Percentiles rank a stretch among this genome's conserved stretches.
Conservation (phyloP, 2,888 invertebrate genomes). For the Lasius fuliginosus region DNA sequence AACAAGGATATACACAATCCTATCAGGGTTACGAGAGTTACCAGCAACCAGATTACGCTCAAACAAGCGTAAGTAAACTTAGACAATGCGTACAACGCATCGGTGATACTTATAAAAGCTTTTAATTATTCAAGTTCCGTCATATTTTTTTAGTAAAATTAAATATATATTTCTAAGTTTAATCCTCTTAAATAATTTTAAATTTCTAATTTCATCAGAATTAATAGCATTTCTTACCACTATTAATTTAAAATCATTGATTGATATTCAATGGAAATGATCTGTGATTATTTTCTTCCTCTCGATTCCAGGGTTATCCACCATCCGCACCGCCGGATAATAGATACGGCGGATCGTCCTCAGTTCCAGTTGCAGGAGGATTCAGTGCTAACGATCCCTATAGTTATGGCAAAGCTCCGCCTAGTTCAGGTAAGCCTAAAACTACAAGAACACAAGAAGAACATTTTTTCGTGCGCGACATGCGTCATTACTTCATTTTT, state of each 20-base stretch:
- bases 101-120: background rate
- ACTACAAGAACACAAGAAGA: background rate
- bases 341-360: slow-evolving; percentile 83
- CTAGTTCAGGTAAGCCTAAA: slow-evolving; percentile 79
- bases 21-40: slow-evolving; percentile 85
- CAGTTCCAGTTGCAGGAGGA: slow-evolving; percentile 81
- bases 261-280: background rate
- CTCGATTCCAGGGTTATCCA: slow-evolving; percentile 80
- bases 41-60: slow-evolving; percentile 84
- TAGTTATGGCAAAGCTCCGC: slow-evolving; percentile 84
- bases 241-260: slow-evolving; percentile 20
- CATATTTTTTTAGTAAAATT: background rate
- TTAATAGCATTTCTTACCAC: background rate
- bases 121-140: background rate
- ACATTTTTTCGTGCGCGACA: background rate
- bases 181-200: background rate
- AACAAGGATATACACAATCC: slow-evolving; percentile 82
- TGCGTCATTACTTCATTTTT: background rate
- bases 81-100: background rate
- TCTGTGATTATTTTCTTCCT: background rate
- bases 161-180: slow-evolving; percentile 20
- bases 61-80: slow-evolving; percentile 80
- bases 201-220: background rate
- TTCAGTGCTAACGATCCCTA: slow-evolving; percentile 84
- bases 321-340: slow-evolving; percentile 82